Conservation (phyloP, 2,797 vertebrate species). For the Pygocentrus nattereri region DNA sequence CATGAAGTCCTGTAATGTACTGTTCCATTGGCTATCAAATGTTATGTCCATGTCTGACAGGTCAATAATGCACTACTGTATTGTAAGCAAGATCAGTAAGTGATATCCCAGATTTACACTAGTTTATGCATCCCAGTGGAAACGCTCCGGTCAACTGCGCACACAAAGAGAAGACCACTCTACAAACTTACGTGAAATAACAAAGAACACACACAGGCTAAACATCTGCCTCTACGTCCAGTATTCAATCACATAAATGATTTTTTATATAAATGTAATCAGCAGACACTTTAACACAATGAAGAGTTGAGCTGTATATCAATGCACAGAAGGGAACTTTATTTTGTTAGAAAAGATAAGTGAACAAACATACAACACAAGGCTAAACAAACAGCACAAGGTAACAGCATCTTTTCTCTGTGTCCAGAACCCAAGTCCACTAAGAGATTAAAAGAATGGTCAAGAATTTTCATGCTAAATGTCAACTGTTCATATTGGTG, state of each 20-base stretch:
- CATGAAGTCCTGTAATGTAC: neutral
- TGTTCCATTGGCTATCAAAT: constrained; percentile 19
- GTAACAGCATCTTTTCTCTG: constrained; percentile 5
- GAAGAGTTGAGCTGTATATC: constrained; percentile 8
- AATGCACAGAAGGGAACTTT: constrained; percentile 23
- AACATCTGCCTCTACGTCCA: neutral
- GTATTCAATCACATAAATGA: neutral
- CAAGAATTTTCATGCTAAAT: neutral
- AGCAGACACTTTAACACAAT: neutral
- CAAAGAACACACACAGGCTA: constrained; percentile 27
- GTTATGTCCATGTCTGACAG: constrained; percentile 15
- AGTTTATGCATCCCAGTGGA: constrained; percentile 29
- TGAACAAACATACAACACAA: constrained; percentile 20
- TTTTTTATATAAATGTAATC: neutral
- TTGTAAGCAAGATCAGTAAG: constrained; percentile 31
- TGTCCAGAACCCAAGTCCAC: neutral
- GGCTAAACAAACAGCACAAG: constrained; percentile 24
- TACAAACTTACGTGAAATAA: constrained; percentile 9
- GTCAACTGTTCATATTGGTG: neutral
- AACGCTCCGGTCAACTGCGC: constrained; percentile 12
- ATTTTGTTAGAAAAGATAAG: constrained; percentile 29
- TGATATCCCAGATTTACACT: constrained; percentile 30
- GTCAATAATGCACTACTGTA: constrained; percentile 27
- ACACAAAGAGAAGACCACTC: neutral
- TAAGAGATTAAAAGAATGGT: neutral